phyloP scores from a whole-genome alignment of 2,113 vertebrate genomes.

The Nanorana parkeri region DNA sequence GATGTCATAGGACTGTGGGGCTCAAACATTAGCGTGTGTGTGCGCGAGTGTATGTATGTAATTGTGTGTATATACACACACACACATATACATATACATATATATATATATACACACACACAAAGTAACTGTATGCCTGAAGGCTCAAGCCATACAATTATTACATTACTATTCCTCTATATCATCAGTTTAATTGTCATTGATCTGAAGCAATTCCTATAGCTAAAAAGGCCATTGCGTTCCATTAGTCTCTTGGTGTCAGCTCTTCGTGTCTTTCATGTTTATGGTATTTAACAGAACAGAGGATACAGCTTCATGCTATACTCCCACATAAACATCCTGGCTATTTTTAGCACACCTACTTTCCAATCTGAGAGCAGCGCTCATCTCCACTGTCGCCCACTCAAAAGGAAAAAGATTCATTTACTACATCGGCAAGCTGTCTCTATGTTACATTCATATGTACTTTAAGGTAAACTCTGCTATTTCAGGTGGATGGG shows the following conservation, averaged over 20 bases:
- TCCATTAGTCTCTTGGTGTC: not conserved
- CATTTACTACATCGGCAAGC: not conserved
- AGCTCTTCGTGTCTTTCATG: slow-evolving; percentile 4
- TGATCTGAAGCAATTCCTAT: not conserved
- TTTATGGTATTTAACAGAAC: slow-evolving; percentile 10
- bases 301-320: not conserved
- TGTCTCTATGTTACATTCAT: not conserved
- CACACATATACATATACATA: not conserved
- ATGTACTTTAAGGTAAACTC: slow-evolving; percentile 21
- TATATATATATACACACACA: not conserved
- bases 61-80: not conserved
- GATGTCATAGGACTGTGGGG: no score
- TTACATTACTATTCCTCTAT: no score
- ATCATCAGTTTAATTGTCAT: not conserved
- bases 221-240: not conserved
- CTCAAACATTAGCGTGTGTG: no score
- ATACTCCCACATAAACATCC: slow-evolving; percentile 9
- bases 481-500: not conserved
- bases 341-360: slow-evolving; percentile 31
- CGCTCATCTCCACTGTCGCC: not conserved
- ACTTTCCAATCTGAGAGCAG: slow-evolving; percentile 14
- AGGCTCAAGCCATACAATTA: no score
- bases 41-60: no score
- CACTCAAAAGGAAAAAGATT: not conserved
- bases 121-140: no score